Base-by-base conservation (phyloP, 2,113 vertebrate species). In the Corythornis vintsioides region DNA sequence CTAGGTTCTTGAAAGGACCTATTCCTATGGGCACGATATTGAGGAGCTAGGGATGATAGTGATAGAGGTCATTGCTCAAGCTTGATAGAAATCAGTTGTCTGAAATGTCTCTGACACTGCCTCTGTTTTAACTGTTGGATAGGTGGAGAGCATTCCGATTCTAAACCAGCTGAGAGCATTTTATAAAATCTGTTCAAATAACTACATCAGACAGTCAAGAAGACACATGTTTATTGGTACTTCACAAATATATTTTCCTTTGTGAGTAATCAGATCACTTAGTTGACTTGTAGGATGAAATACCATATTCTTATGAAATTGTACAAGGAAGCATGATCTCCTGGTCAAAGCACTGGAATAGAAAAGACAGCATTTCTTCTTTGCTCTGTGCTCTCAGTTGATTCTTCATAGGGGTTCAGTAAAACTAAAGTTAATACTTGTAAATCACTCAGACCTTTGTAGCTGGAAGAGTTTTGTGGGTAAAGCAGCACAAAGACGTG, bases 1-100 rank as follows among this genome's bases (percentile, higher is more conserved):
- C 83, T 93, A 9, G 89, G 71, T 91, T 93, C 78, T 67, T 93
- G 43, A 94, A 65, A 88, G 87, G 78, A 77, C 94, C 90, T 45
- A 38, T 96, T 94, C 88, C 93, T 56, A 20, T 95, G 86, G 90
- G 83, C 82, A 75, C 83, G 8, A 0, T 67, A 53, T 15, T 56
- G 81, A 88, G 92, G 88, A 86, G 60, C 90, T 89, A 76, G 83
- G 88, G 73, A 29, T 78, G 75, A 72, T 83, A 81, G 19, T 43
- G 50, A 28, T 3, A 56, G 73, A 67, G 75, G 40, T 82, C 1
- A 0, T 28, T 88, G 66, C 59, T 55, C 59, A 76, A 59, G 40
- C 74, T 88, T 0, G 0, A 2, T 18, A 85, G 83, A 64, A 67
- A 52, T 17, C 52, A n/a, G 48, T 66, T 78, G 35, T 61, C 66